Percentiles rank a stretch among this genome's conserved stretches.
Evolutionary conservation across 2,113 vertebrate species (phyloP).

Genomic region (Sisor rabdophorus): DNA sequence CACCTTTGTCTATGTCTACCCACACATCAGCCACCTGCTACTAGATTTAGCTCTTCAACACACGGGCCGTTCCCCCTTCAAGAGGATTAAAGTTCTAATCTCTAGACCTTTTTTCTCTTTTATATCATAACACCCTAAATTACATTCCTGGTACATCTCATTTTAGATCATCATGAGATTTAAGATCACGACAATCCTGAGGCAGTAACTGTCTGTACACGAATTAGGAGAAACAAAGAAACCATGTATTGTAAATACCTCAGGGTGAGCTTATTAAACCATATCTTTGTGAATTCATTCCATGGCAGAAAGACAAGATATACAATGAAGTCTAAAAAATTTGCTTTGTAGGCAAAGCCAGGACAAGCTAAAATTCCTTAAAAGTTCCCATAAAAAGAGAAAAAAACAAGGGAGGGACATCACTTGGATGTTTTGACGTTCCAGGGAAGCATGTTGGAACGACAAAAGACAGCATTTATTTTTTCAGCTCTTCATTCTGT

Average conservation of each 20-base stretch:
- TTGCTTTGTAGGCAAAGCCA: constrained; percentile 18
- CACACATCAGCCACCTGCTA: neutral
- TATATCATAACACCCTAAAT: neutral
- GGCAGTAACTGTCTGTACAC: constrained; percentile 11
- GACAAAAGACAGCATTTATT: constrained; percentile 16
- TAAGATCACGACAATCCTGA: constrained; percentile 9
- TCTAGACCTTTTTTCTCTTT: neutral
- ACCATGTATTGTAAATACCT: constrained; percentile 14
- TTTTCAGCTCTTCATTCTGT: constrained; percentile 3
- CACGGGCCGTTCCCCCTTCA: neutral
- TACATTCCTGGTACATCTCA: neutral
- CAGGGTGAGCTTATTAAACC: constrained; percentile 12
- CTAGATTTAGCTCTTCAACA: neutral
- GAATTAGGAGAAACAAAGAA: constrained; percentile 11
- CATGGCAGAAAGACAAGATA: constrained; percentile 14
- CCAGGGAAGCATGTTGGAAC: constrained; percentile 13
- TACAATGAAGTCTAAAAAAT: constrained; percentile 1
- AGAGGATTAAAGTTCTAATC: neutral
- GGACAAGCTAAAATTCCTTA: constrained; percentile 8
- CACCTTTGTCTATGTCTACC: neutral
- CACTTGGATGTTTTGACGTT: constrained; percentile 26
- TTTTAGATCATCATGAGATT: constrained; percentile 8
- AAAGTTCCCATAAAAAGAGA: neutral
- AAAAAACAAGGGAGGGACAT: constrained; percentile 23
- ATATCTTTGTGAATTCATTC: constrained; percentile 19